Percentiles rank a stretch among this genome's conserved stretches.
Conservation (phyloP, 2,888 invertebrate genomes). For the Drosophila melanosoma region DNA sequence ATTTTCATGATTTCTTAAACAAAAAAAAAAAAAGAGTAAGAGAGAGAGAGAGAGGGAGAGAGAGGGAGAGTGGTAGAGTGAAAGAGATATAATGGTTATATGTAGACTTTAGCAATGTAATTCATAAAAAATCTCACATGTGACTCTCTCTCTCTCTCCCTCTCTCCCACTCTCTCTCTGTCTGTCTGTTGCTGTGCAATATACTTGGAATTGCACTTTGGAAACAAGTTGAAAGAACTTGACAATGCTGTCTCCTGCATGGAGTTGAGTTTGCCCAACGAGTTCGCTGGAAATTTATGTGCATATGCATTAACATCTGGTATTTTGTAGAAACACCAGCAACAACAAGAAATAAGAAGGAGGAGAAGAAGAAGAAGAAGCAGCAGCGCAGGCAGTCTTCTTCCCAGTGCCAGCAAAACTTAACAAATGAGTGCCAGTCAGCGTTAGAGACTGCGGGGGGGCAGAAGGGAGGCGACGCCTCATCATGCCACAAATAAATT, state of each 20-base stretch:
- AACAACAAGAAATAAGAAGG: not conserved
- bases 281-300: constrained; percentile 61
- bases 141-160: not conserved
- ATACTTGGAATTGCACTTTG: constrained; percentile 23
- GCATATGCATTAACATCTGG: constrained; percentile 75
- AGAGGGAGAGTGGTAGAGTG: too few species aligned
- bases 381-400: constrained; percentile 8
- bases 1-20: not conserved
- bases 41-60: not conserved
- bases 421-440: constrained; percentile 66
- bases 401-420: constrained; percentile 49
- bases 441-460: not conserved
- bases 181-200: not conserved
- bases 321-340: constrained; percentile 20
- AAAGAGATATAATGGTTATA: not conserved
- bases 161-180: not conserved
- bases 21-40: not conserved
- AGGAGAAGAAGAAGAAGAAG: not conserved
- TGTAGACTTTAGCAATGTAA: not conserved
- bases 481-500: constrained; percentile 17
- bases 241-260: constrained; percentile 28
- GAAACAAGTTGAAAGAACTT: constrained; percentile 12
- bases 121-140: constrained; percentile 17
- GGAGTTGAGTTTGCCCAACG: constrained; percentile 13
- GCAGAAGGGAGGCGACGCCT: constrained; percentile 9